phyloP scores from a whole-genome alignment of 2,888 invertebrate genomes.

The Cheilosia soror region DNA sequence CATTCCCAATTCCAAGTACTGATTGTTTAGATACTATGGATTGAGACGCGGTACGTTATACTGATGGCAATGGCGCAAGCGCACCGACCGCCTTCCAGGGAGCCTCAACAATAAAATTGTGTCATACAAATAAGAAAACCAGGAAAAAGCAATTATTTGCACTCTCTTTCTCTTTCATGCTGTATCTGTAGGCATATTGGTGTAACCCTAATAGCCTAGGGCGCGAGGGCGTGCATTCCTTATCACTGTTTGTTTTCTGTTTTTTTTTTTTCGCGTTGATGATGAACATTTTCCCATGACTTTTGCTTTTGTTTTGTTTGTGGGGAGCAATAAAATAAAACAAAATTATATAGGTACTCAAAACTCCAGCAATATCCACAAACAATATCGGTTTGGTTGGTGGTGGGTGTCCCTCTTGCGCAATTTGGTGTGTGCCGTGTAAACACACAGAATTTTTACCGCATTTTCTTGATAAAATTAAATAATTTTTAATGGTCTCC shows the following conservation, averaged over 20 bases:
- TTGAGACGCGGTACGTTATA: neutral
- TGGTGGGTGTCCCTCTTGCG: constrained; percentile 20
- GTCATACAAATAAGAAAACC: constrained; percentile 31
- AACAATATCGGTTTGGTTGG: constrained; percentile 25
- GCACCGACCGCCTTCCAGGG: constrained; percentile 24
- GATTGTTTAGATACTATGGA: neutral
- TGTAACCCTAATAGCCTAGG: constrained; percentile 20
- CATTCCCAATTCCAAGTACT: constrained; percentile 49
- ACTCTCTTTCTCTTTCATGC: constrained; percentile 2
- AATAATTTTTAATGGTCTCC: constrained; percentile 42
- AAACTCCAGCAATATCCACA: constrained; percentile 4
- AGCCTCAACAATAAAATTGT: constrained; percentile 36
- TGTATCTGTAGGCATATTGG: neutral
- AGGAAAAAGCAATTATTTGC: constrained; percentile 49
- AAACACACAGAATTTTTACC: constrained; percentile 32
- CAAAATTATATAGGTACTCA: neutral
- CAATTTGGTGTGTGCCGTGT: constrained; percentile 44
- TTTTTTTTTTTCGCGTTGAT: constrained; percentile 36
- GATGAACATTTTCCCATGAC: constrained; percentile 54
- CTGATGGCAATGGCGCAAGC: constrained; percentile 50
- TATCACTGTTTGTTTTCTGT: constrained; percentile 39
- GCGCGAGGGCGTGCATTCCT: constrained; percentile 50
- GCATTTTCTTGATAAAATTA: constrained; percentile 51
- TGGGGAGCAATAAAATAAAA: constrained; percentile 48
- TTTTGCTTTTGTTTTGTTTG: neutral